Evolutionary conservation across 1,140 invertebrate genomes (phyloP).

Genomic region (Oncopeltus fasciatus): DNA sequence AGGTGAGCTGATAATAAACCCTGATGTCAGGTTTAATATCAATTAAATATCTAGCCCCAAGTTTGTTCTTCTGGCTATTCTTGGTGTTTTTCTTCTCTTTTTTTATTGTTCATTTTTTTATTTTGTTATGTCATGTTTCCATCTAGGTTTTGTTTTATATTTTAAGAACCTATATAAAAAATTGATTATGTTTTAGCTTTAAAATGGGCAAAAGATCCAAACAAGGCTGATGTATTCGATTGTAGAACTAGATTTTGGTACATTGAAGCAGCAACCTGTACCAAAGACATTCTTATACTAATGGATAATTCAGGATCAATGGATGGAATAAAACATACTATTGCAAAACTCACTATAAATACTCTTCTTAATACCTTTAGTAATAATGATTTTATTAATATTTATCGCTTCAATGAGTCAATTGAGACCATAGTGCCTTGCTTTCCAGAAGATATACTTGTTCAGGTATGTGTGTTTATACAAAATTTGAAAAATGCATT

Average conservation of each 20-base stretch:
- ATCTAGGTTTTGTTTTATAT: no score
- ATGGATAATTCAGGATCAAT: constrained; percentile 95
- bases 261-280: constrained; percentile 90
- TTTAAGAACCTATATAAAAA: no score
- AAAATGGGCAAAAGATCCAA: constrained; percentile 29
- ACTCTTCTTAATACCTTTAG: constrained; percentile 88
- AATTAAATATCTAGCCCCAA: no score
- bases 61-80: no score
- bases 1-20: no score
- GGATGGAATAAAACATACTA: constrained; percentile 69
- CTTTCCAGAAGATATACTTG: constrained; percentile 57
- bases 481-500: not conserved
- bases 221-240: constrained; percentile 57
- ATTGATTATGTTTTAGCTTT: constrained; percentile 38
- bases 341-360: constrained; percentile 63
- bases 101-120: no score
- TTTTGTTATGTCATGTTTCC: no score
- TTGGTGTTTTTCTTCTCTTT: no score
- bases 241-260: constrained; percentile 82
- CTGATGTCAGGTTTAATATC: no score
- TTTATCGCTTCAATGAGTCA: constrained; percentile 59
- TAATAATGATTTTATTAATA: constrained; percentile 94
- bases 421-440: constrained; percentile 58
- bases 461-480: constrained; percentile 35
- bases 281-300: constrained; percentile 92